These are phyloP conservation scores for Aphidius ervi DNA, from an alignment of 1,140 invertebrate species.

Conservation along the genomic window DNA sequence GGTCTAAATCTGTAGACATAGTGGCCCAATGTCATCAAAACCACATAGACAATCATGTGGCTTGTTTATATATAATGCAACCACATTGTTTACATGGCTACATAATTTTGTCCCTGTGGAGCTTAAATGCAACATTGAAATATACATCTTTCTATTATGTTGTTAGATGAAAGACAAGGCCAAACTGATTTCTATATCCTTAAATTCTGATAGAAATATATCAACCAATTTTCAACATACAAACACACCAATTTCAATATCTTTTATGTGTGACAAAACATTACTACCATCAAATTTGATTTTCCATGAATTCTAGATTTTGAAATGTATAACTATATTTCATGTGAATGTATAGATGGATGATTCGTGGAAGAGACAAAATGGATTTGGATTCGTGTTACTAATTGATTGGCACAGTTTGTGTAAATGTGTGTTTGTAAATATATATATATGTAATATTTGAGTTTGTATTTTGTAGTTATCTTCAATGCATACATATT, in stretches of 20 bases:
- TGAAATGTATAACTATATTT: too few species aligned
- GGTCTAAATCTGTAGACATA: not conserved
- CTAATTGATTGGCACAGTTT: conserved; percentile 42
- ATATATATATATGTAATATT: too few species aligned
- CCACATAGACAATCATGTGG: conserved; percentile 8
- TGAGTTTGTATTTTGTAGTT: conserved; percentile 7
- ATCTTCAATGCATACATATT: conserved; percentile 24
- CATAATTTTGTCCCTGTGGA: conserved; percentile 29
- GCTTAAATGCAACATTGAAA: not conserved
- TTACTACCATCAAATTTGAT: too few species aligned
- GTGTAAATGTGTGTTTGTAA: not conserved
- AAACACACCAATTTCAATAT: too few species aligned
- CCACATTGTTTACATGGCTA: conserved; percentile 25
- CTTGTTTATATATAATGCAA: conserved; percentile 39
- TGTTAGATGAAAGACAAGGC: too few species aligned
- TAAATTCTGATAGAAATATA: too few species aligned
- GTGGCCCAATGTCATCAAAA: conserved; percentile 13
- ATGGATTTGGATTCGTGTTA: conserved; percentile 11
- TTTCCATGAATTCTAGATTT: too few species aligned
- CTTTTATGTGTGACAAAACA: too few species aligned
- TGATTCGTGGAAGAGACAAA: too few species aligned
- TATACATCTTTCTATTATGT: too few species aligned
- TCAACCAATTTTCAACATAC: too few species aligned
- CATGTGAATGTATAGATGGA: not conserved
- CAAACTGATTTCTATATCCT: too few species aligned